A percentile compares a stretch with the other conserved stretches of the same genome.
Conservation (phyloP, 2,888 invertebrate species). For the Colostygia pectinataria region DNA sequence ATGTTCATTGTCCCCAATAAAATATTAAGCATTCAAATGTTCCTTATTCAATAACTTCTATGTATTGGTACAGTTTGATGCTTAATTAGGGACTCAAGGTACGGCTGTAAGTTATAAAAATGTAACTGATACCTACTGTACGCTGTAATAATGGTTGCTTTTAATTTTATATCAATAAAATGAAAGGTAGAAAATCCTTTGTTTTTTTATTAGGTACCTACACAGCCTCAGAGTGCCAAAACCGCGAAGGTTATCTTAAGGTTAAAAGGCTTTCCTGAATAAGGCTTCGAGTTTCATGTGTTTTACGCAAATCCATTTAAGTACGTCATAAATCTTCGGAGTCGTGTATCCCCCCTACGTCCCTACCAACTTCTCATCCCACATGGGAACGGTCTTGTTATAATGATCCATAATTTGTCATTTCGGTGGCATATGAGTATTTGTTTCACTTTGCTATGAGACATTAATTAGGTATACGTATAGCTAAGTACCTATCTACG, state of each 20-base stretch:
- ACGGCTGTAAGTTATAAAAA: slow-evolving; percentile 40
- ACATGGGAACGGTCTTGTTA: background rate
- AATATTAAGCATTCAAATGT: background rate
- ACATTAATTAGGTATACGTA: slow-evolving; percentile 25
- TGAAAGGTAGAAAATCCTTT: slow-evolving; percentile 45
- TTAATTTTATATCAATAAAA: slow-evolving; percentile 79
- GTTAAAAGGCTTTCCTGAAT: slow-evolving; percentile 7
- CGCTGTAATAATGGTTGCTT: slow-evolving; percentile 80
- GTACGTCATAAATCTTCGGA: background rate
- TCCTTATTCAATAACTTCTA: background rate
- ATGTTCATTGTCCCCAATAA: background rate
- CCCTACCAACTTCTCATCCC: background rate
- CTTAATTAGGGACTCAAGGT: background rate
- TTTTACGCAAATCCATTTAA: slow-evolving; percentile 6
- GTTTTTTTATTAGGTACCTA: slow-evolving; percentile 30
- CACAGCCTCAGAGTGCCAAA: background rate
- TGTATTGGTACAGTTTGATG: background rate
- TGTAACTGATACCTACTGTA: slow-evolving; percentile 63
- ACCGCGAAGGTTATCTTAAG: slow-evolving; percentile 7
- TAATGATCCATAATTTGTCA: slow-evolving; percentile 3
- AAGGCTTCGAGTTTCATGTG: slow-evolving; percentile 13
- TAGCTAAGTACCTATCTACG: background rate
- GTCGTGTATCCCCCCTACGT: background rate
- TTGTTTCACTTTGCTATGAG: slow-evolving; percentile 25
- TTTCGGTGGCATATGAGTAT: background rate